phyloP scores from a whole-genome alignment of 2,888 invertebrate species.

The Torymus aiolomorphi region DNA sequence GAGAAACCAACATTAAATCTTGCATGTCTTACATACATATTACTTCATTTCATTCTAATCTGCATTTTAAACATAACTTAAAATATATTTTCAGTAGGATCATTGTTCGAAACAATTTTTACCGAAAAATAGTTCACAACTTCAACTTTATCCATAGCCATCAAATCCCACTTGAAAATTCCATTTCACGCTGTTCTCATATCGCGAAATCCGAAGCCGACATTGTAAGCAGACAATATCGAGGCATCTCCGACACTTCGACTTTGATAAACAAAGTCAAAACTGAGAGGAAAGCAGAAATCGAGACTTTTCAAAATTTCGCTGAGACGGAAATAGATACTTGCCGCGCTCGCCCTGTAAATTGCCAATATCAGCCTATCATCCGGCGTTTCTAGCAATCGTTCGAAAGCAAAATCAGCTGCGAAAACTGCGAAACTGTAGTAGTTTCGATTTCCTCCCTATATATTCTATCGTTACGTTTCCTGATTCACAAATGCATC shows the following conservation, averaged over 20 bases:
- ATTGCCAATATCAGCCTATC: slow-evolving; percentile 9
- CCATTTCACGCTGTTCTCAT: neutral
- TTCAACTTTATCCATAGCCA: too few relatives aligned
- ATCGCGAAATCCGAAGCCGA: neutral
- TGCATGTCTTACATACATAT: too few relatives aligned
- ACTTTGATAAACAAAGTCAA: slow-evolving; percentile 3
- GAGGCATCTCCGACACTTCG: slow-evolving; percentile 1
- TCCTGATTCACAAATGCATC: too few relatives aligned
- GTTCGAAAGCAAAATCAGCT: neutral
- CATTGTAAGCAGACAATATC: slow-evolving; percentile 22
- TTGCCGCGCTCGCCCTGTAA: neutral
- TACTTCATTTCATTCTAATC: too few relatives aligned
- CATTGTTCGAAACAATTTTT: too few relatives aligned
- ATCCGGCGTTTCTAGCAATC: neutral
- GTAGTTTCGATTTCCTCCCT: too few relatives aligned
- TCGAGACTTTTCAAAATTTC: neutral
- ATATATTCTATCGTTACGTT: too few relatives aligned
- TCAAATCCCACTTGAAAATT: neutral
- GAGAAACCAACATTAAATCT: too few relatives aligned
- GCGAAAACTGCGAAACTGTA: neutral
- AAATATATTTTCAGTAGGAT: too few relatives aligned
- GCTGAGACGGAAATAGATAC: neutral
- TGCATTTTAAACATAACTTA: too few relatives aligned
- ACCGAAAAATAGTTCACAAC: too few relatives aligned
- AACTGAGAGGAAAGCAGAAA: neutral